phyloP scores from a whole-genome alignment of 2,888 invertebrate species.

The Gastracanthus pulcherrimus region DNA sequence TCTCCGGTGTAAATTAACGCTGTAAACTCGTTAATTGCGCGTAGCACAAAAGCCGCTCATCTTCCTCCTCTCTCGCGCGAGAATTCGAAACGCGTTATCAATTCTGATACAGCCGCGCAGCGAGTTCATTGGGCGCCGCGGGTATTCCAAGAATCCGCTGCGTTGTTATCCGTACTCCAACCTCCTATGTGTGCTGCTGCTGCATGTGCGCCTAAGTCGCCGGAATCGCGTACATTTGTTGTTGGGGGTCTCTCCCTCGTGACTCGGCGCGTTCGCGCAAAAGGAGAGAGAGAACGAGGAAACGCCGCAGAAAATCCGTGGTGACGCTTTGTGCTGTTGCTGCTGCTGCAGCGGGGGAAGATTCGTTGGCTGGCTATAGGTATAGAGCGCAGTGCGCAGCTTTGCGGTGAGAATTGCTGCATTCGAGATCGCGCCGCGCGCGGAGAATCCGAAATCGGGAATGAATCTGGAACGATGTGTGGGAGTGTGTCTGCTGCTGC shows the following conservation, averaged over 20 bases:
- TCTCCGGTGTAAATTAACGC: not conserved
- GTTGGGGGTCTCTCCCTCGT: not conserved
- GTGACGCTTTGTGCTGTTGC: too few species aligned
- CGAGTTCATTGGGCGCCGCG: not conserved
- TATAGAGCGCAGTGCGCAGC: too few species aligned
- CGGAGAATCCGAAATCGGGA: not conserved
- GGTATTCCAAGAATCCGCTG: not conserved
- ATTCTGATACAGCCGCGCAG: not conserved
- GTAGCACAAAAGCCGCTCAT: not conserved
- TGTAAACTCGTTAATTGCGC: not conserved
- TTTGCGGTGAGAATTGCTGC: not conserved
- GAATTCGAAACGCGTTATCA: constrained; percentile 1
- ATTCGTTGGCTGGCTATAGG: not conserved
- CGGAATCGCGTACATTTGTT: constrained; percentile 10
- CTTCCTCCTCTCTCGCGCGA: not conserved
- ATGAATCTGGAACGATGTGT: too few species aligned
- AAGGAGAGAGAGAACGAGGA: not conserved
- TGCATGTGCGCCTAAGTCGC: too few species aligned
- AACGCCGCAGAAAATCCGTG: not conserved
- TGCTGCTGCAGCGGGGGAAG: not conserved
- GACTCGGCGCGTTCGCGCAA: not conserved
- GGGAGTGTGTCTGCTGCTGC: not conserved
- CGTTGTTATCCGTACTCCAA: constrained; percentile 1
- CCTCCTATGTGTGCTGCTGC: too few species aligned
- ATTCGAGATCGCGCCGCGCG: not conserved